These are phyloP conservation scores for Stictocephala bisonia DNA, from an alignment of 2,888 invertebrate species.

Conservation along the genomic window DNA sequence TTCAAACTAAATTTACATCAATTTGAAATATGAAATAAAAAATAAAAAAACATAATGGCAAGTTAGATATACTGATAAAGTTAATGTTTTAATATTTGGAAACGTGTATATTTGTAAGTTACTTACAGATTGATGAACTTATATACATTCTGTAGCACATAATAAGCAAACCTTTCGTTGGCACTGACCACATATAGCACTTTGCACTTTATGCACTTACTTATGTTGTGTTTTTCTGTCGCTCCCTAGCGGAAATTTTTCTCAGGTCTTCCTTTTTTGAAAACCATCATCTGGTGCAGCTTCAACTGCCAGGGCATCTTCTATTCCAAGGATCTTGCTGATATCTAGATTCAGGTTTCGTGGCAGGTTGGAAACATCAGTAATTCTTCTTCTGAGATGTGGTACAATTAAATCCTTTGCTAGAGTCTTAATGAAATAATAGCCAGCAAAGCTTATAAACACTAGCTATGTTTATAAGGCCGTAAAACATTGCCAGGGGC, in stretches of 20 bases:
- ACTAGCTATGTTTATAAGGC: conserved; percentile 47
- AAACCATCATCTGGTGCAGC: conserved; percentile 33
- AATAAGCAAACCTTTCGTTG: conserved; percentile 29
- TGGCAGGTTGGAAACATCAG: conserved; percentile 39
- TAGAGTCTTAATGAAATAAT: conserved; percentile 41
- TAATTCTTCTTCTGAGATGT: conserved; percentile 33
- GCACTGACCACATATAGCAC: conserved; percentile 26
- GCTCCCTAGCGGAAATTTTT: conserved; percentile 27
- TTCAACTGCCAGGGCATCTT: conserved; percentile 36
- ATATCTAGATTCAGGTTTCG: conserved; percentile 43
- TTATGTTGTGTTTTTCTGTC: conserved; percentile 42
- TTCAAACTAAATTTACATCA: too few species aligned
- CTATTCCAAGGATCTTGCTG: conserved; percentile 21
- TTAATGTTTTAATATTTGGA: too few species aligned
- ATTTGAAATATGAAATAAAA: too few species aligned
- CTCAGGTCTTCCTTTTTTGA: conserved; percentile 45
- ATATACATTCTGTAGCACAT: conserved; percentile 37
- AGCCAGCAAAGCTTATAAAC: conserved; percentile 26
- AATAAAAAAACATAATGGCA: too few species aligned
- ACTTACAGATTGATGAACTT: too few species aligned
- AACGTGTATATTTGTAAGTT: too few species aligned
- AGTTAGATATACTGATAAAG: too few species aligned
- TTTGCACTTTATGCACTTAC: conserved; percentile 45
- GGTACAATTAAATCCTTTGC: conserved; percentile 12
- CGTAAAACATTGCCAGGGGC: conserved; percentile 51